Evolutionary conservation across 2,888 invertebrate genomes (phyloP), one percentile per base, ranked within the genome.

Genomic region (Himalopsyche tibetana): DNA sequence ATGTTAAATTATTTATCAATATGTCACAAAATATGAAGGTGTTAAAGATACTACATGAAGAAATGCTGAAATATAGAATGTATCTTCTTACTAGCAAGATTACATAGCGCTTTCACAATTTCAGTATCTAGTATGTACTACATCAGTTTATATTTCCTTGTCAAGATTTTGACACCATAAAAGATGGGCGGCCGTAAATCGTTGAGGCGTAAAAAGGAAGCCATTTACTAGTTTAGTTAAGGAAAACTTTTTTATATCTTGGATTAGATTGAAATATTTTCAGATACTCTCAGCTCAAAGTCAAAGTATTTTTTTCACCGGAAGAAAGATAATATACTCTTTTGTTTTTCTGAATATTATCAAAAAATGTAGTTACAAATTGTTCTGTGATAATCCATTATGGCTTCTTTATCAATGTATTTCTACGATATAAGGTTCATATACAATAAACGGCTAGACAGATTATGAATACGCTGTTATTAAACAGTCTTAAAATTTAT

Each of bases 71-170:
- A 56, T 56, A 56, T 56, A n/a, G 11, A 56, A 63, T 63, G 63
- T 63, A 28, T 63, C 19, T 19, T 3, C n/a, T 8, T n/a, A 28
- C n/a, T 63, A 28, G 19, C 19, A 63, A 63, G 63, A 63, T 63
- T 63, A 63, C 63, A 28, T 63, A 63, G 63, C 63, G 63, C 63
- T 63, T 63, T 63, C 63, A 63, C 63, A n/a, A 63, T 63, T 63
- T 63, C 11, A 63, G 63, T 19, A 63, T 63, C 63, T 63, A 63
- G 63, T 63, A 19, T 63, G 63, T 63, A 63, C 19, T 63, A 63
- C 63, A 63, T 63, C 63, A 63, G 63, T 63, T 63, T 63, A 63
- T 63, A 63, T 63, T 63, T 63, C 63, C 63, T 63, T 63, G 63
- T 63, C 63, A 63, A 63, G 63, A 63, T 63, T 63, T 63, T 63